Evolutionary conservation across 2,797 vertebrate genomes (phyloP).

Genomic region (Gymnopithys bicolor): DNA sequence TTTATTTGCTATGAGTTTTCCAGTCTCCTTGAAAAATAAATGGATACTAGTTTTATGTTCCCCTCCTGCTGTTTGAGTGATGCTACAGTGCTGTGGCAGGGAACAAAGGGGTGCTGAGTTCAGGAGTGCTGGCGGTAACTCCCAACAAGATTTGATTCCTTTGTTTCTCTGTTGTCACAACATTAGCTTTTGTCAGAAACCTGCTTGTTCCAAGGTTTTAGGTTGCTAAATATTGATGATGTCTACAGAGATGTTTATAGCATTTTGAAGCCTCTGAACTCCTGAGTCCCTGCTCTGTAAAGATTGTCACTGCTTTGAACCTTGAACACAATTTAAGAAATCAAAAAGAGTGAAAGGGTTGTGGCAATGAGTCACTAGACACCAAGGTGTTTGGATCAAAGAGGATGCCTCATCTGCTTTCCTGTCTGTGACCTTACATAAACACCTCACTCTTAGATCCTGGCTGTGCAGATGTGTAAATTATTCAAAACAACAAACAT

Average conservation of each 20-base stretch:
- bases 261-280: background rate
- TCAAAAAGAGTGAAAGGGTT: conserved; percentile 29
- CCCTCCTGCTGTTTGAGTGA: background rate
- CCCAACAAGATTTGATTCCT: background rate
- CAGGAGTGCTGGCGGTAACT: background rate
- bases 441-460: background rate
- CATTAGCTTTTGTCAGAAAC: conserved; percentile 1
- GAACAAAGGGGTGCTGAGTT: fast-evolving
- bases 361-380: conserved; percentile 32
- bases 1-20: background rate
- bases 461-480: conserved; percentile 3
- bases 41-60: background rate
- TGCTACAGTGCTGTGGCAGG: background rate
- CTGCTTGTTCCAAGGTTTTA: conserved; percentile 29
- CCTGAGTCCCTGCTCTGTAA: background rate
- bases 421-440: background rate
- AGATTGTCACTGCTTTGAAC: conserved; percentile 43
- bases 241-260: background rate
- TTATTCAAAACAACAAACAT: conserved; percentile 36
- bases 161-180: conserved; percentile 12
- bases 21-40: background rate
- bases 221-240: conserved; percentile 53
- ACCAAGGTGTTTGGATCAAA: conserved; percentile 50
- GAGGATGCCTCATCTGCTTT: background rate
- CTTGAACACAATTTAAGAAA: conserved; percentile 22